Evolutionary conservation across 1,140 invertebrate genomes (phyloP).

Genomic region (Orussus abietinus): DNA sequence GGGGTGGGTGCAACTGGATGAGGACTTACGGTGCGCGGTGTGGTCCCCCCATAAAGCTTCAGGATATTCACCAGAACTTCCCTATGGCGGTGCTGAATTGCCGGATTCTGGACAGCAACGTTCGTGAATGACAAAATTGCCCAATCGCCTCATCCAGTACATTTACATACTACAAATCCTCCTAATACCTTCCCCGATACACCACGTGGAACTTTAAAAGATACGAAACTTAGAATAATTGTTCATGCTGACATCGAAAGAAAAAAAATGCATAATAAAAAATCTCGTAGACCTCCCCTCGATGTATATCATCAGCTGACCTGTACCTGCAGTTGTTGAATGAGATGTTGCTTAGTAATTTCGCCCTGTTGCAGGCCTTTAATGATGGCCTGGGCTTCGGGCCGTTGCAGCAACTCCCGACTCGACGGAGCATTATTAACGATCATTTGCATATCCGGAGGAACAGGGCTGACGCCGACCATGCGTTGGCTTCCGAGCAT

Average conservation of each 20-base stretch:
- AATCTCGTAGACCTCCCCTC: too few species aligned
- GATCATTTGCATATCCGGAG: constrained; percentile 56
- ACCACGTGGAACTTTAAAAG: neutral
- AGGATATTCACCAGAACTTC: constrained; percentile 70
- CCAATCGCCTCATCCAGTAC: too few species aligned
- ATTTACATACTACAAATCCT: too few species aligned
- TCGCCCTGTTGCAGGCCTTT: constrained; percentile 70
- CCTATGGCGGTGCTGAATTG: constrained; percentile 65
- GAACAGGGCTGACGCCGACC: constrained; percentile 51
- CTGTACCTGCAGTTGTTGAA: constrained; percentile 64
- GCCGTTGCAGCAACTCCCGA: constrained; percentile 63
- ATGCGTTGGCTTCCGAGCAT: constrained; percentile 45
- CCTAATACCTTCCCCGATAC: too few species aligned
- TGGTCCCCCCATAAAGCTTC: constrained; percentile 54
- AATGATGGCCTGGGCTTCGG: constrained; percentile 70
- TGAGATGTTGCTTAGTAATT: constrained; percentile 68
- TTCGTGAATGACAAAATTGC: constrained; percentile 1
- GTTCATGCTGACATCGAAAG: neutral
- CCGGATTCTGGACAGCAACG: constrained; percentile 56
- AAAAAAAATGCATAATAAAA: too few species aligned
- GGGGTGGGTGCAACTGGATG: constrained; percentile 39
- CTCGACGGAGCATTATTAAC: constrained; percentile 52
- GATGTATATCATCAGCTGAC: neutral
- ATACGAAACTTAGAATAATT: neutral
- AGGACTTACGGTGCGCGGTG: constrained; percentile 54